Conservation (phyloP, 2,113 vertebrate species). For the Procapra przewalskii region DNA sequence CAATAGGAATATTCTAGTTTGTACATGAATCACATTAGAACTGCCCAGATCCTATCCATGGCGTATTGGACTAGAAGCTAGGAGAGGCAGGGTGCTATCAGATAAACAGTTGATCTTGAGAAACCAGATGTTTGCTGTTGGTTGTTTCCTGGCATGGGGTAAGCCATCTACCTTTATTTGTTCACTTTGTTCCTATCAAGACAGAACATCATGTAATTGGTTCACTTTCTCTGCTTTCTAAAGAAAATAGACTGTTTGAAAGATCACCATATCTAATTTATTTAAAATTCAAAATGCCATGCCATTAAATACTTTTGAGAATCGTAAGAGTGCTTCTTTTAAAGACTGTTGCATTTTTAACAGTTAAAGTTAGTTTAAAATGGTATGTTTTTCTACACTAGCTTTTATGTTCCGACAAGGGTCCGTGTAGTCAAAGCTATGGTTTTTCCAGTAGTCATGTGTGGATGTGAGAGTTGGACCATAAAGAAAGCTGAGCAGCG, state of each 20-base stretch:
- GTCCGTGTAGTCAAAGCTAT: background rate
- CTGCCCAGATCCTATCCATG: background rate
- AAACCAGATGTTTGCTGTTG: background rate
- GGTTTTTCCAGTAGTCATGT: background rate
- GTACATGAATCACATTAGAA: background rate
- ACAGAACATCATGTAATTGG: background rate
- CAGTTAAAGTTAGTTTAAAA: background rate
- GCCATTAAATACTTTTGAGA: background rate
- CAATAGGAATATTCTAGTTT: background rate
- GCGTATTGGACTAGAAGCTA: background rate
- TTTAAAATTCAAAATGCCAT: background rate
- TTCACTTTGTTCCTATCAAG: background rate
- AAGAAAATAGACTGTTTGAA: background rate
- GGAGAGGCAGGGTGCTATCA: background rate
- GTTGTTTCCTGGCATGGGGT: background rate
- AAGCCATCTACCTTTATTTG: background rate
- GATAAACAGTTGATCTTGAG: background rate
- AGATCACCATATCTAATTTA: background rate
- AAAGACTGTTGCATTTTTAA: background rate
- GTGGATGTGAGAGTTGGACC: background rate
- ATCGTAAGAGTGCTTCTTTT: background rate
- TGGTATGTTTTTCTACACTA: background rate
- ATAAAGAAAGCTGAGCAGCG: accelerated
- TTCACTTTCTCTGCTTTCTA: background rate
- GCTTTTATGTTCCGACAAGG: background rate